A percentile compares a stretch with the other conserved stretches of the same genome.
Evolutionary conservation across 2,113 vertebrate species (phyloP).

Genomic region (Loxodonta africana): DNA sequence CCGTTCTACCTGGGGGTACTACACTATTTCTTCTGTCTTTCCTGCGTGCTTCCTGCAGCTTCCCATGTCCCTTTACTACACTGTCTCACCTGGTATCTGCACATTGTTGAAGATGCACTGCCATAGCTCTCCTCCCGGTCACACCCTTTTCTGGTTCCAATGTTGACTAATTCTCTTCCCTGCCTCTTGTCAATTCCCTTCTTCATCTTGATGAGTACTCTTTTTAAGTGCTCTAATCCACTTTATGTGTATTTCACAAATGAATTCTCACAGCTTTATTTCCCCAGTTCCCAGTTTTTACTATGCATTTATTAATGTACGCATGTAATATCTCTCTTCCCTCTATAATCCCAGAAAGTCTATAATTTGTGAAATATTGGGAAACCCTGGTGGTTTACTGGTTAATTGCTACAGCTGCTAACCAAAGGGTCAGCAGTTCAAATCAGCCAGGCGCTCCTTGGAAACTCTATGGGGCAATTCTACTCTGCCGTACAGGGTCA

Average conservation of each 20-base stretch:
- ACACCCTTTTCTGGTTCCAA: not conserved
- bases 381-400: not conserved
- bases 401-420: too few species aligned
- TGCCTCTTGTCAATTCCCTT: not conserved
- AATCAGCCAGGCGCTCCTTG: too few species aligned
- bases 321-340: not conserved
- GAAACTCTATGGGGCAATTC: too few species aligned
- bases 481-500: too few species aligned
- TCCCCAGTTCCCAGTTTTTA: not conserved
- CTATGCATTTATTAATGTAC: not conserved
- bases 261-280: not conserved
- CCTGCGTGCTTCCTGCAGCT: not conserved
- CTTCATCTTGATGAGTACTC: too few species aligned
- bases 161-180: not conserved
- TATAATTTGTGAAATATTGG: not conserved
- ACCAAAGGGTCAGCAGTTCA: too few species aligned
- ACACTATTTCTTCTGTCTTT: too few species aligned
- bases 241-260: rapidly evolving
- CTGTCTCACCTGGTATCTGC: not conserved
- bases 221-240: not conserved
- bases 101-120: not conserved
- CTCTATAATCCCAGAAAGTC: not conserved
- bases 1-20: not conserved
- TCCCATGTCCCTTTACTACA: not conserved
- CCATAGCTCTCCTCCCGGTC: not conserved